Base-by-base conservation (phyloP, 2,113 vertebrate species). In the Mesitornis unicolor region DNA sequence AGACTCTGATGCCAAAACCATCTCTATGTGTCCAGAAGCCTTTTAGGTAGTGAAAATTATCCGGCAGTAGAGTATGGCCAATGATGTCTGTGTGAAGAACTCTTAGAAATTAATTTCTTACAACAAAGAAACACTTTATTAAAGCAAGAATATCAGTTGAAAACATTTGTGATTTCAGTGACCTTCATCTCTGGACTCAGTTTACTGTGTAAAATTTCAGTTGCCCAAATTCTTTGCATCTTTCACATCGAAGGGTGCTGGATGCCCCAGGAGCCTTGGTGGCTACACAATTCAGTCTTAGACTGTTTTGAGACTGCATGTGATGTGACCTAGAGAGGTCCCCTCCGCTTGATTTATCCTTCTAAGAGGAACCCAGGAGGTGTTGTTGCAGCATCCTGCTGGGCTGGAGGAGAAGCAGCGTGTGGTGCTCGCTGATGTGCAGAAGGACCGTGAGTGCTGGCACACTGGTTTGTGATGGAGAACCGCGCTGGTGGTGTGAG, bases 401-500 rank as follows among this genome's bases (percentile, higher is more conserved):
- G 78, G 45, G 28, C 45, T 63, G 88, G 82, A 87, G 59, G 54
- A 70, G 50, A 91, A 87, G 50, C 45, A 84, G 43, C 5, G 0
- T 69, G 33, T 26, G 25, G 48, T 42, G 26, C 51, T 71, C 10
- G 20, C 29, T 65, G 67, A 61, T 56, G 35, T 0, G 0, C 19
- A 57, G 83, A 33, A 84, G n/a, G 68, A 53, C 57, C 2, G 2
- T 54, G 76, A 88, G 54, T 54, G 33, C 50, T 33, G 12, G 50
- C 22, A 6, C 22, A 65, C 40, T 29, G 50, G 80, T 77, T 74
- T 83, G 45, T 90, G 47, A 84, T 89, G 88, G 81, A 57, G 42
- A 87, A 0, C 93, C 31, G 31, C 56, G 45, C 57, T 93, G 45
- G 57, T 93, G 67, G 43, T 42, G 64, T 0, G 7, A 68, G 60